Conservation (phyloP, 1,140 invertebrate genomes). For the Caenorhabditis elegans region DNA sequence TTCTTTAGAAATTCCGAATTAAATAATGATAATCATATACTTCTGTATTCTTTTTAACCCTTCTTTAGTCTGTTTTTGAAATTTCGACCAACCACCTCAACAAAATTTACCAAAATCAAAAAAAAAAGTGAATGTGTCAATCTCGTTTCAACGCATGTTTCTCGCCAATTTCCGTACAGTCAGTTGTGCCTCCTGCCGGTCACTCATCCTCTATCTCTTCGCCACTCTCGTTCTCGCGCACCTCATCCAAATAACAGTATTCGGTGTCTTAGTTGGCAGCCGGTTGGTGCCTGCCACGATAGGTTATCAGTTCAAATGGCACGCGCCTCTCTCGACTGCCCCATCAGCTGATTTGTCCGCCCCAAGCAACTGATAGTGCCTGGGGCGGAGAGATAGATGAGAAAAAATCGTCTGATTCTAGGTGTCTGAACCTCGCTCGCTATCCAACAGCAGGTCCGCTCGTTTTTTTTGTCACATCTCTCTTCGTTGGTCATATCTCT, state of each 20-base stretch:
- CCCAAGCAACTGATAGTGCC: constrained; percentile 23
- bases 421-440: constrained; percentile 27
- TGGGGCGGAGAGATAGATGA: constrained; percentile 28
- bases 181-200: constrained; percentile 5
- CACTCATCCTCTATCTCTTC: constrained; percentile 14
- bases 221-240: constrained; percentile 6
- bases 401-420: constrained; percentile 29
- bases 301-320: constrained; percentile 29
- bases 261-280: not conserved
- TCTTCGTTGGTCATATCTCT: not conserved
- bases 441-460: not conserved
- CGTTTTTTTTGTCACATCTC: constrained; percentile 2
- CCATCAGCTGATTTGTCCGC: constrained; percentile 30
- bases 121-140: constrained; percentile 10
- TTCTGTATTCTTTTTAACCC: not conserved
- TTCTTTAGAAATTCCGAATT: not conserved
- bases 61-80: not conserved
- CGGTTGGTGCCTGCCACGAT: constrained; percentile 29
- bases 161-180: constrained; percentile 20
- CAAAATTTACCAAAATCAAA: not conserved
- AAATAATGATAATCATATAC: too few relatives aligned
- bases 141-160: constrained; percentile 24
- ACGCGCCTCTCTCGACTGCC: constrained; percentile 11
- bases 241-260: constrained; percentile 30
- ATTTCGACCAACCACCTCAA: not conserved